phyloP scores from a whole-genome alignment of 2,797 vertebrate species.

The Cossypha heuglini region DNA sequence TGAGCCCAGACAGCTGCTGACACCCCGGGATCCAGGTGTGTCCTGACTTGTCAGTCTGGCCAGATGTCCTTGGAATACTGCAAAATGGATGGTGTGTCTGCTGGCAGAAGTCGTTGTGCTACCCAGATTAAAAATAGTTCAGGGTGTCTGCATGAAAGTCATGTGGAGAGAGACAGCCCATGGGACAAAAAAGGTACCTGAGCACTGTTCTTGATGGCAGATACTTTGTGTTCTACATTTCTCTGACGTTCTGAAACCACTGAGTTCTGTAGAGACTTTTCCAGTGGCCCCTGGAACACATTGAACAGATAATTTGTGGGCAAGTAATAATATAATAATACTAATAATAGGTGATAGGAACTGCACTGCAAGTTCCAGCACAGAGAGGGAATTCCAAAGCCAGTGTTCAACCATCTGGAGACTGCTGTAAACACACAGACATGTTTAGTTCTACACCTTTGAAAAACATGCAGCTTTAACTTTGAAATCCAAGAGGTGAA shows the following conservation, averaged over 20 bases:
- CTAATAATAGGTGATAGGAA: neutral
- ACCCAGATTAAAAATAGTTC: neutral
- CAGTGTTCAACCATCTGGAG: neutral
- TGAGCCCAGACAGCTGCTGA: neutral
- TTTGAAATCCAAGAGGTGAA: neutral
- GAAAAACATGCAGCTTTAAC: neutral
- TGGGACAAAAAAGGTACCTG: slow-evolving; percentile 78
- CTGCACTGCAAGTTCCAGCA: neutral
- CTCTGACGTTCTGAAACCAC: slow-evolving; percentile 88
- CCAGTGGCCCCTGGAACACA: slow-evolving; percentile 85
- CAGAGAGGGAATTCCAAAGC: neutral
- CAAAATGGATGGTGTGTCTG: neutral
- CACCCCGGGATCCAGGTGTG: neutral
- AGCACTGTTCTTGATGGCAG: slow-evolving; percentile 86
- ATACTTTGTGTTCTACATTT: slow-evolving; percentile 88
- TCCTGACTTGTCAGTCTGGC: neutral
- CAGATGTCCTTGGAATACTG: neutral
- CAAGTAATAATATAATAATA: neutral
- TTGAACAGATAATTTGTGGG: neutral
- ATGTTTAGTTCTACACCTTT: neutral
- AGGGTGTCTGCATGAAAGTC: neutral
- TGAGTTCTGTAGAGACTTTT: slow-evolving; percentile 89
- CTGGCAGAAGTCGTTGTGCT: neutral
- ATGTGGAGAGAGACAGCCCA: neutral
- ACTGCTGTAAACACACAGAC: neutral